A percentile compares a stretch with the other conserved stretches of the same genome.
These are phyloP conservation scores for Ochlodes sylvanus DNA, from an alignment of 2,888 invertebrate genomes.

Conservation along the genomic window DNA sequence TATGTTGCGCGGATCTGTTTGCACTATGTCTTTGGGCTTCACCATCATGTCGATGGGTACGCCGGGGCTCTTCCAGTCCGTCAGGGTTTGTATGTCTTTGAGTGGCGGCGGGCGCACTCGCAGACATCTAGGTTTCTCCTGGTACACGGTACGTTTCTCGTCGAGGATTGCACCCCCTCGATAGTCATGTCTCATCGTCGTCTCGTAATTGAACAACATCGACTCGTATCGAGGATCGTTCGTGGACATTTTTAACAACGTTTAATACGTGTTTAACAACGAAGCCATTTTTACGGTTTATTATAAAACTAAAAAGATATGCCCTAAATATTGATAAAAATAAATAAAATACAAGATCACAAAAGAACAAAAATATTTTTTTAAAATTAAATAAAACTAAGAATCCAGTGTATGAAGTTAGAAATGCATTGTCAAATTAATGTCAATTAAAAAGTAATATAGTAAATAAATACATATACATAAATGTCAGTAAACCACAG, in stretches of 20 bases:
- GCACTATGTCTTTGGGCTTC: conserved; percentile 50
- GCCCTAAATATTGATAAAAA: too few species aligned
- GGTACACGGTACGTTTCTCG: conserved; percentile 44
- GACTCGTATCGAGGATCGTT: conserved; percentile 40
- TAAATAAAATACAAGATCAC: too few species aligned
- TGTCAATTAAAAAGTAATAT: conserved; percentile 8
- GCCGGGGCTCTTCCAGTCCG: conserved; percentile 47
- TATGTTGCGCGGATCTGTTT: conserved; percentile 48
- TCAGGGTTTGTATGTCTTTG: conserved; percentile 53
- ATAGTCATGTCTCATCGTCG: conserved; percentile 49
- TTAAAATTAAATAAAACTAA: background rate
- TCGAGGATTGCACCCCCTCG: conserved; percentile 42
- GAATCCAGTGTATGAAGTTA: too few species aligned
- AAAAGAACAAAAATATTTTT: conserved; percentile 15
- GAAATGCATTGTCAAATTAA: too few species aligned
- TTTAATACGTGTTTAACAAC: conserved; percentile 16
- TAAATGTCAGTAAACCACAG: background rate
- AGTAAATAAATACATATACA: conserved; percentile 27
- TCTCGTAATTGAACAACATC: conserved; percentile 53
- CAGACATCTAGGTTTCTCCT: conserved; percentile 40
- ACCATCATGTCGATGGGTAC: conserved; percentile 50
- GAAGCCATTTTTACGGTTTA: conserved; percentile 9
- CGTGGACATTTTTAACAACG: conserved; percentile 36
- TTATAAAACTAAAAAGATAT: background rate
- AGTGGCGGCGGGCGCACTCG: conserved; percentile 43